Evolutionary conservation across 64 coral and sea anemone genomes (phyloP).

Genomic region (Astreopora myriophthalma): DNA sequence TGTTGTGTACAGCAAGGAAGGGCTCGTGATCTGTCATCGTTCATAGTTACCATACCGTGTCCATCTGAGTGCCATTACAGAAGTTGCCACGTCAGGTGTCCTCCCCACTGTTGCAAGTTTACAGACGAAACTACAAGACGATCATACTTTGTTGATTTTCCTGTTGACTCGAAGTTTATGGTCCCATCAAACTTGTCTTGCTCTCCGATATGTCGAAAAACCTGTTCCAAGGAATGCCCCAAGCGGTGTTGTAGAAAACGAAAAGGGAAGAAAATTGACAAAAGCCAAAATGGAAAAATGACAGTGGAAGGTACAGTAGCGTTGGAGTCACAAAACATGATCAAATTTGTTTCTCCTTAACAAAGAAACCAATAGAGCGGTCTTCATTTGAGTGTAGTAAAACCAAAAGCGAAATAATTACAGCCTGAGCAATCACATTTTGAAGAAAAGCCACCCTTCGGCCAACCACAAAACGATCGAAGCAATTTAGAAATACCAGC

Average conservation of each 20-base stretch:
- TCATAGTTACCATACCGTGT: no score
- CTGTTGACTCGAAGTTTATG: background rate
- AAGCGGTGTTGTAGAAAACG: background rate
- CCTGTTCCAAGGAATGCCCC: background rate
- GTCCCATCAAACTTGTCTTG: background rate
- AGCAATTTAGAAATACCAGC: no score
- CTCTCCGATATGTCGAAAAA: background rate
- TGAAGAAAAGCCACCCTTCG: no score
- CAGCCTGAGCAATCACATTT: no score
- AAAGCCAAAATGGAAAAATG: no score
- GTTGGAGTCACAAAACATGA: background rate
- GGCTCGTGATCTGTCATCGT: no score
- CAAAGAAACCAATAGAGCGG: no score
- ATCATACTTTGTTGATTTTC: background rate
- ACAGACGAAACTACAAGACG: no score
- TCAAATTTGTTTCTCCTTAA: no score
- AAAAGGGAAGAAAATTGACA: background rate
- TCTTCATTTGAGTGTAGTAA: no score
- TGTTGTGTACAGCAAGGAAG: slow-evolving; percentile 7
- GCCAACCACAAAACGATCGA: no score
- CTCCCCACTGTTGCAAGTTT: background rate
- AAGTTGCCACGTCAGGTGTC: background rate
- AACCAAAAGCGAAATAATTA: no score
- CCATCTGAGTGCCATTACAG: slow-evolving; percentile 10
- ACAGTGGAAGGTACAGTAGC: background rate